Base-by-base conservation (phyloP, 2,797 vertebrate species). In the Anguilla marmorata region DNA sequence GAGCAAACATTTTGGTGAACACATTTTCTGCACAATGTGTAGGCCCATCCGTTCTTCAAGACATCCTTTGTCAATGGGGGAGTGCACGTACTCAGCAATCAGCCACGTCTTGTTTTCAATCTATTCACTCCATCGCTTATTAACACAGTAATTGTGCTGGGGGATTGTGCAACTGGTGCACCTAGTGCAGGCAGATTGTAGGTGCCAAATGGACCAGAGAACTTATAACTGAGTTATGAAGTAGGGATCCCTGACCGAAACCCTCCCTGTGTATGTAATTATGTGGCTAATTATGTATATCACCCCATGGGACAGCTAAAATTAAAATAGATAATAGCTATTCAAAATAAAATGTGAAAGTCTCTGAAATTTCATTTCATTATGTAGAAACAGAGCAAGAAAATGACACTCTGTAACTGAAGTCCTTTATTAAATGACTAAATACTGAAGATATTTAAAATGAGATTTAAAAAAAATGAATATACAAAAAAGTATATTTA, bases 341-440 rank as follows among this genome's bases (percentile, higher is more conserved):
- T 69, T 24, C 24, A 37, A 79, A 79, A 45, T 41, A 41, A 79
- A 79, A 45, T 74, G 9, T 58, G 30, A 74, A 30, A 19, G 69
- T 74, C 11, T 74, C 11, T 7, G 45, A 79, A 41, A 45, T 79
- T 12, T 7, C 12, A 45, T 16, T 79, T 45, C 7, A 45, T 41
- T 45, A 9, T 14, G 21, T 48, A 27, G 50, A 50, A 21, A 50
- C 19, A 50, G 79, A 24, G 45, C 24, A 82, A 82, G 45, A 82
- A 82, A 82, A 82, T 24, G 24, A 82, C 79, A 50, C 21, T 41
- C 19, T 80, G 76, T 80, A 45, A 48, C 76, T 41, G 76, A 80
- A 80, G 76, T 80, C 76, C 76, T 80, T 80, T 80, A 80, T 80
- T 80, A 80, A 80, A 80, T 80, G 76, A 48, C 76, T 80, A 80